Percentiles rank a stretch among this genome's conserved stretches.
These are phyloP conservation scores for Colinus virginianus DNA, from an alignment of 2,113 vertebrate genomes.

Conservation along the genomic window DNA sequence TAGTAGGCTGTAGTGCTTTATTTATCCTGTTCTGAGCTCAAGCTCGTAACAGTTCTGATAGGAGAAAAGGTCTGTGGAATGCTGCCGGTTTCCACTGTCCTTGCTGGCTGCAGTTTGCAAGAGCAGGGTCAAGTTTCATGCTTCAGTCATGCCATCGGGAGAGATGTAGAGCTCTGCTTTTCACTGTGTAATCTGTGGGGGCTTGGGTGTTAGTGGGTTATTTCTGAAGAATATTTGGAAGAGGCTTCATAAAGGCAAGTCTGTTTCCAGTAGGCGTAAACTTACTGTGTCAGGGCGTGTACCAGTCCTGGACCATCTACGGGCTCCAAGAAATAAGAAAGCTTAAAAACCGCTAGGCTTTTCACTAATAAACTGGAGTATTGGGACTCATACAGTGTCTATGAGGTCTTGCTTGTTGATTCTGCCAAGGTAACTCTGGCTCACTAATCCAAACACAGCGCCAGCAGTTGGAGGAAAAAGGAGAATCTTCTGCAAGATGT, in stretches of 20 bases:
- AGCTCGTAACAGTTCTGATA: neutral
- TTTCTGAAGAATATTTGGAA: neutral
- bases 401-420: constrained; percentile 30
- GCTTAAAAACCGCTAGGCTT: neutral
- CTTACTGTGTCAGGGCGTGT: neutral
- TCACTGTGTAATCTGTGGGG: neutral
- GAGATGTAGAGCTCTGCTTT: neutral
- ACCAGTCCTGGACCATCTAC: neutral
- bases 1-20: fast-evolving
- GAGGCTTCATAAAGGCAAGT: neutral
- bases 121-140: fast-evolving
- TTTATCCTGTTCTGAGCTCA: neutral
- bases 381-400: constrained; percentile 9
- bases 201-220: neutral
- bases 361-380: constrained; percentile 22
- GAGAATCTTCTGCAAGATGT: constrained; percentile 30
- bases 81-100: neutral
- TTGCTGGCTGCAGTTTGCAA: neutral
- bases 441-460: neutral
- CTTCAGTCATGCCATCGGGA: neutral
- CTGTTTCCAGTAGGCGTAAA: neutral
- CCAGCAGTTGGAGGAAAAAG: constrained; percentile 34
- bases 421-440: constrained; percentile 60
- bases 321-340: neutral
- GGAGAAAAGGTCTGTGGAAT: neutral